Percentiles rank a stretch among this genome's conserved stretches.
phyloP scores from a whole-genome alignment of 2,888 invertebrate species.

The Malthinus flaveolus region DNA sequence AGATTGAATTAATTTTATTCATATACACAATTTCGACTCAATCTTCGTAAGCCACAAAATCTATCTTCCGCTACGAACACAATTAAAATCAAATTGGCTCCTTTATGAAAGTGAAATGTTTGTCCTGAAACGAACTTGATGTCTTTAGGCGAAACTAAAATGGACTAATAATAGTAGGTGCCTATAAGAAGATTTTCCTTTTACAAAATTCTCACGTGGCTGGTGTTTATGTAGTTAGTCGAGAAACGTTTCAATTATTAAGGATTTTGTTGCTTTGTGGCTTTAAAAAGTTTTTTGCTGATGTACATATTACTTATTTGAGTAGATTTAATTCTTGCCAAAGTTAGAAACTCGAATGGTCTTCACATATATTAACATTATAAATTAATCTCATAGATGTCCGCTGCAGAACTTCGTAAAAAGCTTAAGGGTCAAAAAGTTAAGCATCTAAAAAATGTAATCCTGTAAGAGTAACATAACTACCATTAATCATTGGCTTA shows the following conservation, averaged over 20 bases:
- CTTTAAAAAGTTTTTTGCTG: not conserved
- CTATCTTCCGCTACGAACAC: conserved; percentile 41
- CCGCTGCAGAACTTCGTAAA: conserved; percentile 29
- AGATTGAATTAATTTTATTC: conserved; percentile 37
- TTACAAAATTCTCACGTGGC: conserved; percentile 26
- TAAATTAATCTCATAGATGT: conserved; percentile 34
- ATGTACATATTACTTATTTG: not conserved
- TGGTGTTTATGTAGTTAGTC: not conserved
- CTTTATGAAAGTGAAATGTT: conserved; percentile 21
- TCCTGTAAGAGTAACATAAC: conserved; percentile 45
- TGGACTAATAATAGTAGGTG: conserved; percentile 19
- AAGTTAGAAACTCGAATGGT: not conserved
- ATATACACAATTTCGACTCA: conserved; percentile 31
- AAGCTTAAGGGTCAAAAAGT: conserved; percentile 38
- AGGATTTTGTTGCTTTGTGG: not conserved
- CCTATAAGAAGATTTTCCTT: conserved; percentile 23
- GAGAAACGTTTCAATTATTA: not conserved
- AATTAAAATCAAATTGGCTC: conserved; percentile 42
- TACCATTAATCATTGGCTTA: conserved; percentile 47
- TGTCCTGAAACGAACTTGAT: conserved; percentile 30
- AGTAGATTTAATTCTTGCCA: conserved; percentile 2
- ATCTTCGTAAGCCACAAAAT: conserved; percentile 38
- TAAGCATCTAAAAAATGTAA: conserved; percentile 45
- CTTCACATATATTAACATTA: conserved; percentile 25
- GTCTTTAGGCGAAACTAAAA: conserved; percentile 16